Conservation (phyloP, 2,888 invertebrate genomes). For the Heteropelma amictum region DNA sequence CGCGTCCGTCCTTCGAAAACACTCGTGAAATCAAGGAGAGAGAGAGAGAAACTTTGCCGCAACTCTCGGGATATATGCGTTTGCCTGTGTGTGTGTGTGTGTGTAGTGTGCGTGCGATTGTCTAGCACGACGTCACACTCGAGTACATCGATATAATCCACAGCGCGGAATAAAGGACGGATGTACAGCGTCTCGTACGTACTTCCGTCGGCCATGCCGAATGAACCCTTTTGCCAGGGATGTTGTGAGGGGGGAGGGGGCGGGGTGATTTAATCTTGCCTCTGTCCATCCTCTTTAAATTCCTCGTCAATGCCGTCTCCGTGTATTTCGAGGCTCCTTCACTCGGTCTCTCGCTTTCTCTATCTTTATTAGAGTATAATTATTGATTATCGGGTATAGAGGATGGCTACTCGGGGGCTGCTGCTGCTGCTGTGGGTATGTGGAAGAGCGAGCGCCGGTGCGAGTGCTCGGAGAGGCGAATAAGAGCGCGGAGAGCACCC, state of each 20-base stretch:
- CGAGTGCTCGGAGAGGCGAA: conserved; percentile 39
- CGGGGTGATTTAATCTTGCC: conserved; percentile 70
- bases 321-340: conserved; percentile 58
- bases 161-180: background rate
- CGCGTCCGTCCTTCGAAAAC: too few species aligned
- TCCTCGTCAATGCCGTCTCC: conserved; percentile 54
- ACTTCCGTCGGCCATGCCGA: conserved; percentile 64
- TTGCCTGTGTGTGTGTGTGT: background rate
- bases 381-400: conserved; percentile 81
- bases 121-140: background rate
- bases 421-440: conserved; percentile 61
- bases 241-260: too few species aligned
- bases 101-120: too few species aligned
- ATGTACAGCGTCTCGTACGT: conserved; percentile 61
- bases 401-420: conserved; percentile 69
- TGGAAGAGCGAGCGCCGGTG: conserved; percentile 47
- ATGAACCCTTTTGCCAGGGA: conserved; percentile 74
- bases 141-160: background rate
- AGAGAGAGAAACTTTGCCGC: background rate
- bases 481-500: conserved; percentile 49
- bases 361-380: conserved; percentile 82
- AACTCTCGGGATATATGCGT: background rate
- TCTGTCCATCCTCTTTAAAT: conserved; percentile 62
- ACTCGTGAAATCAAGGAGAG: background rate
- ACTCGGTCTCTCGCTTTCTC: conserved; percentile 70